A percentile compares a stretch with the other conserved stretches of the same genome.
These are phyloP conservation scores for Nipponacmea schrenckii DNA, from an alignment of 2,888 invertebrate genomes.

Conservation along the genomic window DNA sequence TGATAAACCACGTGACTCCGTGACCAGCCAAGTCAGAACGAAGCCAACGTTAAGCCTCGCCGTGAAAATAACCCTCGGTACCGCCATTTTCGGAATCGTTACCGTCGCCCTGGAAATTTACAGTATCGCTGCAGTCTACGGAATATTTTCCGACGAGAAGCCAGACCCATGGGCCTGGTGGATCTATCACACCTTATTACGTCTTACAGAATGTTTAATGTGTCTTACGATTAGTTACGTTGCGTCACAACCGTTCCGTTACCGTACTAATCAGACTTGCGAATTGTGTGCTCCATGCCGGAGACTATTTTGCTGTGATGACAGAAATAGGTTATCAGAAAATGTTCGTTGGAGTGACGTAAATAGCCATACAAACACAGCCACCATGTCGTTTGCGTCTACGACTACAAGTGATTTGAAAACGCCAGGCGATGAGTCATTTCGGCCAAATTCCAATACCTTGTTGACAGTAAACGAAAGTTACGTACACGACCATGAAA, in stretches of 20 bases:
- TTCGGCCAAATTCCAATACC: too few species aligned
- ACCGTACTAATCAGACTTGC: slow-evolving; percentile 22
- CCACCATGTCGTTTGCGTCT: too few species aligned
- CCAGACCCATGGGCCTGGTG: slow-evolving; percentile 85
- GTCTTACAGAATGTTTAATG: slow-evolving; percentile 87
- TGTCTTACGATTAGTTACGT: slow-evolving; percentile 86
- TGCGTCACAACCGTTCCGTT: slow-evolving; percentile 75
- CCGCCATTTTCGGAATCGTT: slow-evolving; percentile 84
- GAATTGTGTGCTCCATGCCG: slow-evolving; percentile 15
- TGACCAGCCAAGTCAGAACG: not conserved
- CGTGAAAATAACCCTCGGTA: slow-evolving; percentile 88
- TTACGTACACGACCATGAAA: too few species aligned
- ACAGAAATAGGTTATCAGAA: too few species aligned
- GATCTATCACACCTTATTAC: slow-evolving; percentile 87
- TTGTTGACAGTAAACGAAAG: too few species aligned
- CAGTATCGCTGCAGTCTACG: slow-evolving; percentile 77
- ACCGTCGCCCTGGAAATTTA: slow-evolving; percentile 87
- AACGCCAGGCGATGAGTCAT: too few species aligned
- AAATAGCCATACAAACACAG: too few species aligned
- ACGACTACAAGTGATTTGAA: too few species aligned
- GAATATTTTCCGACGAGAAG: slow-evolving; percentile 62
- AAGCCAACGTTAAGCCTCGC: slow-evolving; percentile 79
- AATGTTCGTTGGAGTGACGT: too few species aligned
- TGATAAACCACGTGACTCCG: not conserved
- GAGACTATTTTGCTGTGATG: slow-evolving; percentile 5